These are phyloP conservation scores for Trinectes maculatus DNA, from an alignment of 2,113 vertebrate genomes.

Conservation along the genomic window DNA sequence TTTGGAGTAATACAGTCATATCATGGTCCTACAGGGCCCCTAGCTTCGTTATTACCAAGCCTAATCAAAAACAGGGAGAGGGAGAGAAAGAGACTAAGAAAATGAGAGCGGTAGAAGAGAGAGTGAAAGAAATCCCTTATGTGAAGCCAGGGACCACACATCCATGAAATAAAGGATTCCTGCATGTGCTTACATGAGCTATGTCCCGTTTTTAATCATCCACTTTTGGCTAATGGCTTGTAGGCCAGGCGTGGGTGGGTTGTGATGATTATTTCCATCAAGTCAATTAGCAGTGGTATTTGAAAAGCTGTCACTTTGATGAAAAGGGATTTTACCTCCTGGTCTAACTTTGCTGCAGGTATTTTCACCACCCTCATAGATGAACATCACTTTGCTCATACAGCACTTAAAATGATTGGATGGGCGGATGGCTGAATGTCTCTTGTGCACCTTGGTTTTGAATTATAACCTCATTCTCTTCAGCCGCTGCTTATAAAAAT, in stretches of 20 bases:
- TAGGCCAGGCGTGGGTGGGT: slow-evolving; percentile 57
- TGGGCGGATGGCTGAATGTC: slow-evolving; percentile 48
- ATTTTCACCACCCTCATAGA: slow-evolving; percentile 27
- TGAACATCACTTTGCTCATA: slow-evolving; percentile 23
- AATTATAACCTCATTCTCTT: slow-evolving; percentile 46
- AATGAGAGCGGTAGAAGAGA: background rate
- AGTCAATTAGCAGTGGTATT: slow-evolving; percentile 58
- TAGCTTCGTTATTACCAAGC: slow-evolving; percentile 14
- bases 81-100: background rate
- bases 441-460: slow-evolving; percentile 21
- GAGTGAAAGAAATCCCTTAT: slow-evolving; percentile 24
- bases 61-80: slow-evolving; percentile 29
- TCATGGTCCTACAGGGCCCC: slow-evolving; percentile 27
- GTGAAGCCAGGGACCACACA: slow-evolving; percentile 33
- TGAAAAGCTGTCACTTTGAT: slow-evolving; percentile 68
- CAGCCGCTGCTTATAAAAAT: slow-evolving; percentile 64
- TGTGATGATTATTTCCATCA: slow-evolving; percentile 68
- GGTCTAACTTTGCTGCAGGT: slow-evolving; percentile 65
- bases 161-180: slow-evolving; percentile 43
- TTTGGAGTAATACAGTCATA: slow-evolving; percentile 29
- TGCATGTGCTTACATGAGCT: slow-evolving; percentile 37
- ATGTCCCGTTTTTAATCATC: slow-evolving; percentile 63
- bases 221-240: slow-evolving; percentile 51
- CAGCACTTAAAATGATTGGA: slow-evolving; percentile 46
- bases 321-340: slow-evolving; percentile 42